These are phyloP conservation scores for Drosophila emarginata DNA, from an alignment of 2,888 invertebrate species.

Conservation along the genomic window DNA sequence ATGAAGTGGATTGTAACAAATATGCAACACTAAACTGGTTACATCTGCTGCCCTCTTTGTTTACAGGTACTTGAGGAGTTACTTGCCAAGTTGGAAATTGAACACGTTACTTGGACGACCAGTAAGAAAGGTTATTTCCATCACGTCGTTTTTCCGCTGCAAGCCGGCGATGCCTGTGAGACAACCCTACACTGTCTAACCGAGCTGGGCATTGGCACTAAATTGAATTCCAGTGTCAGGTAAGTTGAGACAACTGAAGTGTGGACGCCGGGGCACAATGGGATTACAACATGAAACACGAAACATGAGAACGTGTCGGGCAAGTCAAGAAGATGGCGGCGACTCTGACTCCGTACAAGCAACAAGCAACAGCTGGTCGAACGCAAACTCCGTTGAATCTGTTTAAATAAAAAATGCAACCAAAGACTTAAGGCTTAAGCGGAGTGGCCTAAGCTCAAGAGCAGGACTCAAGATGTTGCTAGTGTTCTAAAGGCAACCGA, in stretches of 20 bases:
- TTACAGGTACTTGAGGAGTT: slow-evolving; percentile 87
- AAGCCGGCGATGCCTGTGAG: slow-evolving; percentile 88
- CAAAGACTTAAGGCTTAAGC: slow-evolving; percentile 26
- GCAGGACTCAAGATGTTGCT: too few species aligned
- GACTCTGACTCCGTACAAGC: neutral
- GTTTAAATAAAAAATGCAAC: slow-evolving; percentile 50
- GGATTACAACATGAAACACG: slow-evolving; percentile 17
- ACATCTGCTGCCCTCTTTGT: slow-evolving; percentile 11
- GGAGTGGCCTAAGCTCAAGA: neutral
- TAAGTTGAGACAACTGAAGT: slow-evolving; percentile 80
- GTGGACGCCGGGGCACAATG: neutral
- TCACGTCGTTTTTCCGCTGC: slow-evolving; percentile 88
- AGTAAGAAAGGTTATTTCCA: slow-evolving; percentile 87
- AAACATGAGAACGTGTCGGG: slow-evolving; percentile 56
- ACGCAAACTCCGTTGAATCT: slow-evolving; percentile 9
- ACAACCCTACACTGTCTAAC: slow-evolving; percentile 89
- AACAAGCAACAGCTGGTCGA: slow-evolving; percentile 66
- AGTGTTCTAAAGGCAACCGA: neutral
- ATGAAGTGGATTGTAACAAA: slow-evolving; percentile 12
- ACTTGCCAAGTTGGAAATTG: slow-evolving; percentile 86
- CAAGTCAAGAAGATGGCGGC: slow-evolving; percentile 43
- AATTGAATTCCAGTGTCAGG: slow-evolving; percentile 89
- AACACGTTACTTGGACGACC: slow-evolving; percentile 88
- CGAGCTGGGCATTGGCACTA: slow-evolving; percentile 88
- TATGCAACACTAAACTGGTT: slow-evolving; percentile 25